Conservation (phyloP, 1,140 invertebrate genomes). For the Bathynomus jamesi region DNA sequence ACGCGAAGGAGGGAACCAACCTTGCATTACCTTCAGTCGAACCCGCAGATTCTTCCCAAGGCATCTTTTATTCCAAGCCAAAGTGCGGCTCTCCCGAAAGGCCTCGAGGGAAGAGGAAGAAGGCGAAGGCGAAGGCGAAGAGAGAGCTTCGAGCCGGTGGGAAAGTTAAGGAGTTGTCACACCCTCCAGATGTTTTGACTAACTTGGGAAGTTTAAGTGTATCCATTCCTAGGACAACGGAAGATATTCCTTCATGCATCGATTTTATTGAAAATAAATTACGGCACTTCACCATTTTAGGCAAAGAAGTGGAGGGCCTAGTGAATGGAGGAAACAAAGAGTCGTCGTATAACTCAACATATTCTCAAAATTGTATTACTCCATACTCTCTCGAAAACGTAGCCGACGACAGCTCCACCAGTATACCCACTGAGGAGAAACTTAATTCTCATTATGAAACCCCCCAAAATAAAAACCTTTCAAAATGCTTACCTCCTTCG, state of each 20-base stretch:
- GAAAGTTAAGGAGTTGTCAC: constrained; percentile 18
- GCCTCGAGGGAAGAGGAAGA: constrained; percentile 8
- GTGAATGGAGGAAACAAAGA: too few species aligned
- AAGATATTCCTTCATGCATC: constrained; percentile 9
- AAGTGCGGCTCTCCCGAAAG: constrained; percentile 10
- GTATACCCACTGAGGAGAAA: too few species aligned
- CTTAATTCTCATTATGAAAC: too few species aligned
- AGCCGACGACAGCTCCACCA: too few species aligned
- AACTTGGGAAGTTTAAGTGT: constrained; percentile 20
- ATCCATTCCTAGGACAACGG: constrained; percentile 18
- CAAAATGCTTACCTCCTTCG: too few species aligned
- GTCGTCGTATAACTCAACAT: too few species aligned
- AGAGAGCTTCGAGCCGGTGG: constrained; percentile 8
- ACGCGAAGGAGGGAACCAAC: not conserved
- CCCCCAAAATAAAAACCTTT: too few species aligned
- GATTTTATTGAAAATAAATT: not conserved
- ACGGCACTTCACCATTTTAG: not conserved
- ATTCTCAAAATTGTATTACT: too few species aligned
- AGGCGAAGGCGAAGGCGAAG: constrained; percentile 1
- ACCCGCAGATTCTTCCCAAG: not conserved
- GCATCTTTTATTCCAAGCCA: constrained; percentile 19
- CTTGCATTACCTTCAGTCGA: not conserved
- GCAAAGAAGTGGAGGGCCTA: too few species aligned
- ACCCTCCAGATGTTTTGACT: constrained; percentile 22
- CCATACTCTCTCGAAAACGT: too few species aligned